Evolutionary conservation across 2,113 vertebrate species (phyloP).

Genomic region (Holacanthus passer): DNA sequence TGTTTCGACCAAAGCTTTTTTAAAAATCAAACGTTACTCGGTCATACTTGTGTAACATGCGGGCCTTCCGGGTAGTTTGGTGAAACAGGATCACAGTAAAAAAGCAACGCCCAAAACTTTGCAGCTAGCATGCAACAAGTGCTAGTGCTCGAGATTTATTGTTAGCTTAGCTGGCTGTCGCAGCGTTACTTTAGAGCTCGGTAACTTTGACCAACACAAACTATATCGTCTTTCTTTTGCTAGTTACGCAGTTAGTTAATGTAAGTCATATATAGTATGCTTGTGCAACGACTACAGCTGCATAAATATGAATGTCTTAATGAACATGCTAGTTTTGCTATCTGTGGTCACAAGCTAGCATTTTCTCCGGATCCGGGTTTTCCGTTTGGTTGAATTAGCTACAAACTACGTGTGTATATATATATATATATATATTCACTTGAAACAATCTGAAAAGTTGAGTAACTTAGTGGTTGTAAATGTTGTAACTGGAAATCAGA

Average conservation of each 20-base stretch:
- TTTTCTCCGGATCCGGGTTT: not conserved
- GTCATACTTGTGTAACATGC: not conserved
- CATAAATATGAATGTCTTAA: not conserved
- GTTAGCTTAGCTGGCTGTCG: slow-evolving; percentile 31
- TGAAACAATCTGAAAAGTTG: not conserved
- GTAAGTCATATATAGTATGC: not conserved
- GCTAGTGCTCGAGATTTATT: slow-evolving; percentile 29
- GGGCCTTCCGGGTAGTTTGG: not conserved
- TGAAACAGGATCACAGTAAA: slow-evolving; percentile 7
- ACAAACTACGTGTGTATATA: not conserved
- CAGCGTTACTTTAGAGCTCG: not conserved
- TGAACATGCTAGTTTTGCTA: not conserved
- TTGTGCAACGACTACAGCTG: not conserved
- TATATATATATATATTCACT: too few species aligned
- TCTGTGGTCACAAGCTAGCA: not conserved
- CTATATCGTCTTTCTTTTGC: not conserved
- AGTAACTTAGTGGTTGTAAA: not conserved
- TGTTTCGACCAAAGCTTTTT: not conserved
- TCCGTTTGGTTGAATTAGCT: not conserved
- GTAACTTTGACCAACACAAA: not conserved
- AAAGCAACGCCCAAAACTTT: slow-evolving; percentile 80
- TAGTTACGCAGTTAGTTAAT: not conserved
- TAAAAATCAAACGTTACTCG: not conserved
- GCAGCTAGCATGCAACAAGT: slow-evolving; percentile 77
- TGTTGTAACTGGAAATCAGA: not conserved